Evolutionary conservation across 1,140 invertebrate genomes (phyloP).

Genomic region (Olivierus martensii): DNA sequence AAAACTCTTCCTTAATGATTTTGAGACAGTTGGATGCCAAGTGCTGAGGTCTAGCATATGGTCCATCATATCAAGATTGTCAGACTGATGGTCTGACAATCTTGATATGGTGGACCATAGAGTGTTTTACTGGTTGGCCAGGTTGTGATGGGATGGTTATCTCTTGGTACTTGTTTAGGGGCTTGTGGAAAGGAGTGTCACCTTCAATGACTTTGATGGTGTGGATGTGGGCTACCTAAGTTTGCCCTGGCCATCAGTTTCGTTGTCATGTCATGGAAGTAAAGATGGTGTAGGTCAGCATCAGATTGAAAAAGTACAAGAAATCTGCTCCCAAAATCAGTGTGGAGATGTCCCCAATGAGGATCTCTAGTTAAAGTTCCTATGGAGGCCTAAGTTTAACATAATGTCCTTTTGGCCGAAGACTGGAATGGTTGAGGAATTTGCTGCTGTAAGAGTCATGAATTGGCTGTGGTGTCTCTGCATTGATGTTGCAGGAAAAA

Average conservation of each 20-base stretch:
- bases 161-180: constrained; percentile 4
- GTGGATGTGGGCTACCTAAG: neutral
- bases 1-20: constrained; percentile 11
- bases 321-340: constrained; percentile 14
- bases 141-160: neutral
- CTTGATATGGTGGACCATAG: constrained; percentile 10
- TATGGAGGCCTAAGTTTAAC: neutral
- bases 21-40: constrained; percentile 8
- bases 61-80: constrained; percentile 13
- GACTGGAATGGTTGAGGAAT: constrained; percentile 2
- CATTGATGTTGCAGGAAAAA: neutral
- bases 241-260: neutral
- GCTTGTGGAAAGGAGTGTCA: neutral
- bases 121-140: constrained; percentile 5
- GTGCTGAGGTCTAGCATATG: neutral
- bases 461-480: neutral
- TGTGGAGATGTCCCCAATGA: neutral
- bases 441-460: constrained; percentile 5
- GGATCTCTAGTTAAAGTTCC: constrained; percentile 1
- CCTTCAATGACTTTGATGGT: neutral
- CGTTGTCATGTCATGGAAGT: constrained; percentile 1
- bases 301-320: constrained; percentile 6
- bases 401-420: neutral
- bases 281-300: neutral
- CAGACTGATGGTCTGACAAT: constrained; percentile 10